Evolutionary conservation across 2,113 vertebrate species (phyloP).

Genomic region (Anarhynchus alexandrinus): DNA sequence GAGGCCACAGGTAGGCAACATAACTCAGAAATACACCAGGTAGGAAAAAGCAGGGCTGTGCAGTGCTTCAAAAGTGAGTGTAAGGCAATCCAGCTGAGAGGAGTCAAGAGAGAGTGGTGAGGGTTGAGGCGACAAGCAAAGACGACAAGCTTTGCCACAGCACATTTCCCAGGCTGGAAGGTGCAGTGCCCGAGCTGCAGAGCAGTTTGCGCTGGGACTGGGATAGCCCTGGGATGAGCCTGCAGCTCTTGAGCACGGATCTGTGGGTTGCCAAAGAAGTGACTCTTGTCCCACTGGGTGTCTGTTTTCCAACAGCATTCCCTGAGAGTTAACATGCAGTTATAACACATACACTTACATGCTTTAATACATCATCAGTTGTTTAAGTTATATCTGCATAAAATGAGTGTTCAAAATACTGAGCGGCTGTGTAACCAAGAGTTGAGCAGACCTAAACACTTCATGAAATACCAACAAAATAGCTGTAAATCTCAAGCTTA

Average conservation of each 20-base stretch:
- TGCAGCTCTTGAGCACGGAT: neutral
- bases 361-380: neutral
- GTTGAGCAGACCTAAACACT: slow-evolving; percentile 48
- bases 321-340: neutral
- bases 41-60: neutral
- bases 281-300: neutral
- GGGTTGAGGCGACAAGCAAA: neutral
- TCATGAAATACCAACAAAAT: slow-evolving; percentile 62
- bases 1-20: neutral
- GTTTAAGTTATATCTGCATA: slow-evolving; percentile 51
- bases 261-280: neutral
- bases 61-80: neutral
- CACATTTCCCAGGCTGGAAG: neutral
- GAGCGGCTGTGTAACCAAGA: slow-evolving; percentile 21
- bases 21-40: neutral
- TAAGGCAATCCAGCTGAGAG: neutral
- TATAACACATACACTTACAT: neutral
- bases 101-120: neutral
- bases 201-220: neutral
- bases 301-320: neutral
- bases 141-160: rapidly evolving
- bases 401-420: slow-evolving; percentile 59
- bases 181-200: neutral
- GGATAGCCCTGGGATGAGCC: neutral
- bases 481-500: slow-evolving; percentile 61